These are phyloP conservation scores for Sebastes fasciatus DNA, from an alignment of 2,113 vertebrate species.

Conservation along the genomic window DNA sequence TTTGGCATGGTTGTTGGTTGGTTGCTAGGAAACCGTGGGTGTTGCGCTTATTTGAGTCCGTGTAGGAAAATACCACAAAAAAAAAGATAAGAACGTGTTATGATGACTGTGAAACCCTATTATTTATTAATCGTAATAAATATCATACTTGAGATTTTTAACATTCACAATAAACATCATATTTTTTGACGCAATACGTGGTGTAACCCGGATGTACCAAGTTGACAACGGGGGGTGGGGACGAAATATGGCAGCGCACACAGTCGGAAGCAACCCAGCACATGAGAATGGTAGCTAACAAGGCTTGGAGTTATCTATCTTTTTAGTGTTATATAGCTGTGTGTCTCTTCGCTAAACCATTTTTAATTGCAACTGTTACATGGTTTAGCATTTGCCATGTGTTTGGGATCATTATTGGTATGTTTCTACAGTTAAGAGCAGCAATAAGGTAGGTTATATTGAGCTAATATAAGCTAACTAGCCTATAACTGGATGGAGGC, in stretches of 20 bases:
- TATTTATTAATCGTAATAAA: neutral
- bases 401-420: neutral
- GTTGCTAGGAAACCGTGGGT: conserved; percentile 73
- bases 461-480: neutral
- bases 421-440: neutral
- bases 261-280: neutral
- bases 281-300: neutral
- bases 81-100: neutral
- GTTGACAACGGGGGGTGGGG: conserved; percentile 20
- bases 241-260: conserved; percentile 35
- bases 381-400: accelerated
- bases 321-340: neutral
- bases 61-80: conserved; percentile 12
- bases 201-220: neutral
- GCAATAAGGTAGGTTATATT: neutral
- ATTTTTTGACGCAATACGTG: neutral
- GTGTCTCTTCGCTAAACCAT: accelerated
- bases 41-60: conserved; percentile 37
- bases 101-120: neutral
- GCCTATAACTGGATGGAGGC: neutral
- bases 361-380: neutral
- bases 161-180: neutral
- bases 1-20: conserved; percentile 78
- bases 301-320: too few species aligned
- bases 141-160: neutral